These are phyloP conservation scores for Drosophila takahashii DNA, from an alignment of 1,140 invertebrate species.

Conservation along the genomic window DNA sequence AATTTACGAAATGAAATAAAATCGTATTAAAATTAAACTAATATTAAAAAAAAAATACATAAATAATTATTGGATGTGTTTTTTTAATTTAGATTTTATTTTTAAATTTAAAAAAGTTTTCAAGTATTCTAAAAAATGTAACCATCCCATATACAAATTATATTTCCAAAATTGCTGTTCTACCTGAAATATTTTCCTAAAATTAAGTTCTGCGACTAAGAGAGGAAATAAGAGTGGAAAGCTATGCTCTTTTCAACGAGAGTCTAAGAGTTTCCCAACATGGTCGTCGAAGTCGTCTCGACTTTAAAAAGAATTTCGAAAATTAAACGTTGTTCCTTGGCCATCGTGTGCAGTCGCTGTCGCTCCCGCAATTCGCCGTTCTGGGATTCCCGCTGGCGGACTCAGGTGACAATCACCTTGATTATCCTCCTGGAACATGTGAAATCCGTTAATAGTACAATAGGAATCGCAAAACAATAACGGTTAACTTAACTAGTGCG, in stretches of 20 bases:
- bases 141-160: not conserved
- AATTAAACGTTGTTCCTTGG: slow-evolving; percentile 47
- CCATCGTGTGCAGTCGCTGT: slow-evolving; percentile 60
- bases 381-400: slow-evolving; percentile 35
- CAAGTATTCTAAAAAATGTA: too few relatives aligned
- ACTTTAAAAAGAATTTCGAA: slow-evolving; percentile 10
- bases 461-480: slow-evolving; percentile 4
- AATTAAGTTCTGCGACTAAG: not conserved
- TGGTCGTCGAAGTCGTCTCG: slow-evolving; percentile 13
- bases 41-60: too few relatives aligned
- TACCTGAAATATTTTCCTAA: not conserved
- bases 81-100: too few relatives aligned
- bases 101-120: too few relatives aligned
- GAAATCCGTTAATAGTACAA: not conserved
- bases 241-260: not conserved
- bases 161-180: not conserved
- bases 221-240: not conserved
- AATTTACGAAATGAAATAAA: too few relatives aligned
- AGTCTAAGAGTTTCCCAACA: not conserved
- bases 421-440: slow-evolving; percentile 17
- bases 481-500: slow-evolving; percentile 6
- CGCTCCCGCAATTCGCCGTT: slow-evolving; percentile 25
- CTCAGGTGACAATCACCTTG: slow-evolving; percentile 14
- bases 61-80: too few relatives aligned
- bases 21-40: too few relatives aligned